Conservation (phyloP, 2,888 invertebrate species). For the Eupithecia inturbata region DNA sequence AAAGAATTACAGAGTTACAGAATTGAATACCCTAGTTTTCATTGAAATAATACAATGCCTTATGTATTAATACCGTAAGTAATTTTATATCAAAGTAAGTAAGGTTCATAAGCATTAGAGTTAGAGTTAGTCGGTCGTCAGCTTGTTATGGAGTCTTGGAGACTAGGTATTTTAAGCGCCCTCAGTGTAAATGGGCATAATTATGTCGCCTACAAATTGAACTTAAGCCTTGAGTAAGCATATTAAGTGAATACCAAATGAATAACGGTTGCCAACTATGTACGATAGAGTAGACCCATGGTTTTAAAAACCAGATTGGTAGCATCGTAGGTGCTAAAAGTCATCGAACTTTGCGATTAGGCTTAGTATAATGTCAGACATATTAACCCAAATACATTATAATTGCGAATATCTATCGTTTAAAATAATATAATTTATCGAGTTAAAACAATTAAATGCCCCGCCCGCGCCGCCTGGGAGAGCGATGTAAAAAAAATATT, state of each 20-base stretch:
- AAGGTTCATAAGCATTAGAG: neutral
- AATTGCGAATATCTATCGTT: constrained; percentile 23
- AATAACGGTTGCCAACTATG: constrained; percentile 22
- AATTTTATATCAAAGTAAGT: neutral
- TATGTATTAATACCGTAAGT: neutral
- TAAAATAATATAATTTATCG: constrained; percentile 11
- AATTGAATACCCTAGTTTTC: neutral
- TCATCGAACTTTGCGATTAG: constrained; percentile 38
- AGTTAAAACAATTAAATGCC: neutral
- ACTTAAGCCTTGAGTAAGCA: constrained; percentile 13
- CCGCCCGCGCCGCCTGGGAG: neutral
- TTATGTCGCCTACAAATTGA: constrained; percentile 8
- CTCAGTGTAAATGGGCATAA: constrained; percentile 9
- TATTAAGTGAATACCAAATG: constrained; percentile 11
- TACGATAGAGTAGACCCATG: constrained; percentile 11
- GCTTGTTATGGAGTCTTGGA: constrained; percentile 3
- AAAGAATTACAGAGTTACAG: no score
- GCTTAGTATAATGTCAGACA: constrained; percentile 35
- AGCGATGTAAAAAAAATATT: constrained; percentile 3
- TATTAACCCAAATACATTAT: constrained; percentile 36
- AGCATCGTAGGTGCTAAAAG: constrained; percentile 22
- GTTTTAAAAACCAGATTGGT: constrained; percentile 32
- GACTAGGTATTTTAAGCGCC: neutral
- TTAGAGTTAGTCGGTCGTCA: neutral
- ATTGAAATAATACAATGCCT: neutral